phyloP scores from a whole-genome alignment of 2,888 invertebrate species.

The Ormia ochracea region DNA sequence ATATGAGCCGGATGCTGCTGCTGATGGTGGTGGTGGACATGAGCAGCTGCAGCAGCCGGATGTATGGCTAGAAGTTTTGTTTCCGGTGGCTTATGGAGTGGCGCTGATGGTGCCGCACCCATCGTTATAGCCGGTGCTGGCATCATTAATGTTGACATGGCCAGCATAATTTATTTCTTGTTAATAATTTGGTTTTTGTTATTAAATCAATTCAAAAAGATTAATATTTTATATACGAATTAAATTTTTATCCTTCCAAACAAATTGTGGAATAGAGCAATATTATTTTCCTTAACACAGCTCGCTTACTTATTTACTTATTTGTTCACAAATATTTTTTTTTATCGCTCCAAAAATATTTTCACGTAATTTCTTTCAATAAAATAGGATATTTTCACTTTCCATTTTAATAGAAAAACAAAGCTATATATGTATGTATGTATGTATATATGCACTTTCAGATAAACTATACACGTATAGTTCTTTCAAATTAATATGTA shows the following conservation, averaged over 20 bases:
- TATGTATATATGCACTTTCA: too few species aligned
- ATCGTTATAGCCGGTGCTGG: conserved; percentile 77
- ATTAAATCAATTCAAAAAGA: background rate
- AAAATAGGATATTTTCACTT: conserved; percentile 48
- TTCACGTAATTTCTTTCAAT: background rate
- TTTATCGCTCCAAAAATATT: background rate
- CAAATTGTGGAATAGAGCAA: too few species aligned
- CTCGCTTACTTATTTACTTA: background rate
- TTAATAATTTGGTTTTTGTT: background rate
- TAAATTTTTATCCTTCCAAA: too few species aligned
- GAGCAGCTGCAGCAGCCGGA: conserved; percentile 69
- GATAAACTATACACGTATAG: background rate
- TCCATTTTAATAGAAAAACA: conserved; percentile 15
- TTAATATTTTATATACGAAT: background rate
- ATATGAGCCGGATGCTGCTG: conserved; percentile 66
- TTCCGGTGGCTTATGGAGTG: conserved; percentile 77
- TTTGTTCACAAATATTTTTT: background rate
- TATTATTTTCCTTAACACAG: too few species aligned
- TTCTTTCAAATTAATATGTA: conserved; percentile 30
- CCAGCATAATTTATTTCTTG: conserved; percentile 74
- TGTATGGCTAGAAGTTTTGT: conserved; percentile 77
- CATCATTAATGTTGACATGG: conserved; percentile 78
- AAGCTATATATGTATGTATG: too few species aligned
- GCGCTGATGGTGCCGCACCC: conserved; percentile 70
- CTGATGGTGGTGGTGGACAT: conserved; percentile 67